A percentile compares a stretch with the other conserved stretches of the same genome.
Evolutionary conservation across 2,888 invertebrate species (phyloP).

Genomic region (Eristalis arbustorum): DNA sequence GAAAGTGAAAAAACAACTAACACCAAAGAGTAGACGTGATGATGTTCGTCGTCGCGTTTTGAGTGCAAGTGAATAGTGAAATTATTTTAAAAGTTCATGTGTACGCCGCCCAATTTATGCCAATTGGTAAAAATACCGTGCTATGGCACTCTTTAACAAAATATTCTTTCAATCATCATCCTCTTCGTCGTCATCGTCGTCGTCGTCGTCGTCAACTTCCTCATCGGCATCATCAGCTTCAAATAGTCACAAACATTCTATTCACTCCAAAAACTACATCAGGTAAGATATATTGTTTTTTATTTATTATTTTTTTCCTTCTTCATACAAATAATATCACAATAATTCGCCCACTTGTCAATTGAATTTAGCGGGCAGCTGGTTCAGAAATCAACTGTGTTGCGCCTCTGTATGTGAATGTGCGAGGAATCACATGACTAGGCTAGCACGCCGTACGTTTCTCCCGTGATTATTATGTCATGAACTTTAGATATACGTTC

Average conservation of each 20-base stretch:
- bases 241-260: slow-evolving; percentile 73
- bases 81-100: slow-evolving; percentile 45
- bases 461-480: slow-evolving; percentile 79
- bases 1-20: slow-evolving; percentile 46
- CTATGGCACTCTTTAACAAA: slow-evolving; percentile 89
- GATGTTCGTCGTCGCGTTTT: slow-evolving; percentile 20
- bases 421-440: slow-evolving; percentile 79
- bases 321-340: slow-evolving; percentile 24
- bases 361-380: slow-evolving; percentile 64
- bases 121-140: slow-evolving; percentile 65
- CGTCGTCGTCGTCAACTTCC: slow-evolving; percentile 72
- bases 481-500: slow-evolving; percentile 58
- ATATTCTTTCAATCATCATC: slow-evolving; percentile 84
- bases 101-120: slow-evolving; percentile 51
- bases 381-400: slow-evolving; percentile 46
- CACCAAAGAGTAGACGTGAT: slow-evolving; percentile 52
- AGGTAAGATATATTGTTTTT: slow-evolving; percentile 73
- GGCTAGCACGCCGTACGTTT: slow-evolving; percentile 77
- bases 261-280: slow-evolving; percentile 79
- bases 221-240: slow-evolving; percentile 66
- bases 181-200: slow-evolving; percentile 83
- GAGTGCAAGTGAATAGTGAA: slow-evolving; percentile 51
- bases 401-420: slow-evolving; percentile 61
- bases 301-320: neutral
- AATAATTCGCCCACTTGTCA: slow-evolving; percentile 36